Conservation (phyloP, 2,888 invertebrate genomes). For the Plagodis dolabraria region DNA sequence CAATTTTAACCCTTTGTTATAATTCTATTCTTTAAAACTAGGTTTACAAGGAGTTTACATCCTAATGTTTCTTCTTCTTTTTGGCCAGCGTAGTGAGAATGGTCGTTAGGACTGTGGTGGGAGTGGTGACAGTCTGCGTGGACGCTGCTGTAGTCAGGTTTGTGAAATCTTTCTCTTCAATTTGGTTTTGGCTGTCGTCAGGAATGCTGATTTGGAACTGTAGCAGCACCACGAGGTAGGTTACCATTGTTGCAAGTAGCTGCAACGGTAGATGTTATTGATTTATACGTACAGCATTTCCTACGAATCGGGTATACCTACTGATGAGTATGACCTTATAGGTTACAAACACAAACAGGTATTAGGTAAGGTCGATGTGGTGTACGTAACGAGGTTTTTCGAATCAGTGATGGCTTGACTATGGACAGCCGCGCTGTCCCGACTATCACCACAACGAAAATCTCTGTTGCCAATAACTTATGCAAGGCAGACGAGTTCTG, state of each 20-base stretch:
- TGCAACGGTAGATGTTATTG: conserved; percentile 54
- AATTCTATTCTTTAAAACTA: too few relatives aligned
- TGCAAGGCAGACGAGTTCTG: too few relatives aligned
- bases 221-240: conserved; percentile 89
- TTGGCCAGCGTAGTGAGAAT: conserved; percentile 68
- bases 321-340: too few relatives aligned
- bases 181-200: conserved; percentile 68
- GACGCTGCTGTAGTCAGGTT: conserved; percentile 43
- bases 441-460: too few relatives aligned
- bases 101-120: conserved; percentile 61
- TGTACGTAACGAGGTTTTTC: too few relatives aligned
- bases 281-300: neutral
- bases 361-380: neutral
- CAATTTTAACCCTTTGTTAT: too few relatives aligned
- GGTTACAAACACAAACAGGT: neutral
- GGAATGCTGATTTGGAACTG: conserved; percentile 92
- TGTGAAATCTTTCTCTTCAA: conserved; percentile 37
- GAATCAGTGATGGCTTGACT: too few relatives aligned
- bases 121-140: conserved; percentile 51
- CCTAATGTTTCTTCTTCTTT: conserved; percentile 63
- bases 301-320: neutral
- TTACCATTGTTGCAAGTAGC: conserved; percentile 90
- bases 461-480: too few relatives aligned
- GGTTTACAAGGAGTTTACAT: neutral
- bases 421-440: too few relatives aligned